These are phyloP conservation scores for Platycheirus albimanus DNA, from an alignment of 2,888 invertebrate species.

Conservation along the genomic window DNA sequence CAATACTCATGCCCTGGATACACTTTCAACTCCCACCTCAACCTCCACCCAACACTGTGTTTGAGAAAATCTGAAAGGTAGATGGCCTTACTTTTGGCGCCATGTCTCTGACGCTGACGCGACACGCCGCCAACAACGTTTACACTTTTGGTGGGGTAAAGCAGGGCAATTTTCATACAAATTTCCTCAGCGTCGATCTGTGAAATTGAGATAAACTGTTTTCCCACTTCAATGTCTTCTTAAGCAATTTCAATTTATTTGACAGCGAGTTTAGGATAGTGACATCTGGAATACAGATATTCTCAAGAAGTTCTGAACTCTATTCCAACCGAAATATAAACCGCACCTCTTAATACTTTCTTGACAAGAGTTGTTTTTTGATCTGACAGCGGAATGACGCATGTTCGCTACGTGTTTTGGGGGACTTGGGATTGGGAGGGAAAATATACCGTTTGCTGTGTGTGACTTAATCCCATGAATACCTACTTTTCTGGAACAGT, in stretches of 20 bases:
- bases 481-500: not conserved
- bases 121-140: no score
- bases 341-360: slow-evolving; percentile 9
- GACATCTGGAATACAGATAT: slow-evolving; percentile 17
- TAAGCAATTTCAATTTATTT: slow-evolving; percentile 56
- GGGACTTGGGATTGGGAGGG: not conserved
- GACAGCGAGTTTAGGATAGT: slow-evolving; percentile 32
- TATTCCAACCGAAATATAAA: slow-evolving; percentile 18
- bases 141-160: not conserved
- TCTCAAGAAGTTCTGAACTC: slow-evolving; percentile 14
- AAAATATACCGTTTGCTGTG: no score
- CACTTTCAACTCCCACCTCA: slow-evolving; percentile 9
- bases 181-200: slow-evolving; percentile 19
- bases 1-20: slow-evolving; percentile 38
- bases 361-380: slow-evolving; percentile 36
- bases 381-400: slow-evolving; percentile 61
- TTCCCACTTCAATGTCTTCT: slow-evolving; percentile 48
- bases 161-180: slow-evolving; percentile 1
- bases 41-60: slow-evolving; percentile 6
- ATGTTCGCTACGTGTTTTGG: slow-evolving; percentile 32
- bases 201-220: slow-evolving; percentile 41
- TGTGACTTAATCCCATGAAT: slow-evolving; percentile 21
- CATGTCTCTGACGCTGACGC: no score
- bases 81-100: slow-evolving; percentile 9
- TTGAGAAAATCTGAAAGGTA: slow-evolving; percentile 26